A percentile compares a stretch with the other conserved stretches of the same genome.
Conservation (phyloP, 2,113 vertebrate species). For the Sylvietta virens region DNA sequence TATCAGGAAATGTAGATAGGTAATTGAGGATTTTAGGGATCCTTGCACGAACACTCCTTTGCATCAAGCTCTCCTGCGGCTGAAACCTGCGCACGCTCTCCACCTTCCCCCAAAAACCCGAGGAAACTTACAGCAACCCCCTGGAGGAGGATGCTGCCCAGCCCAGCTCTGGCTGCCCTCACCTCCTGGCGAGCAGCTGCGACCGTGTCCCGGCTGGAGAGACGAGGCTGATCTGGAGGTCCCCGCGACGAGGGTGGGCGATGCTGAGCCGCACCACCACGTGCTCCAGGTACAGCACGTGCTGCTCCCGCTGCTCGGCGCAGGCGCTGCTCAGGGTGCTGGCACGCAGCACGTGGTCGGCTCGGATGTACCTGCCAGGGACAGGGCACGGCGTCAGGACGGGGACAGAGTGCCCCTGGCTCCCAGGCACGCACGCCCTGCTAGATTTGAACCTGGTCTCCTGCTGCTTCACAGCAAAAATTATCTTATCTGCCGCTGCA, state of each 20-base stretch:
- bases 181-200: conserved; percentile 87
- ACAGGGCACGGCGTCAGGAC: fast-evolving
- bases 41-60: fast-evolving
- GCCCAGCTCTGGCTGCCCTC: neutral
- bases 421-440: fast-evolving
- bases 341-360: conserved; percentile 77
- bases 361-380: conserved; percentile 78
- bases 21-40: neutral
- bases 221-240: conserved; percentile 87
- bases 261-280: conserved; percentile 83
- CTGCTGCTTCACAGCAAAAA: neutral
- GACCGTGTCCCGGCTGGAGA: conserved; percentile 87
- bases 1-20: neutral
- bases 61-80: neutral
- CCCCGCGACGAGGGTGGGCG: conserved; percentile 83
- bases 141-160: neutral
- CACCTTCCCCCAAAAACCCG: fast-evolving
- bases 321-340: conserved; percentile 77
- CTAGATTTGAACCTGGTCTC: neutral
- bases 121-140: neutral
- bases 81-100: neutral
- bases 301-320: conserved; percentile 73
- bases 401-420: neutral
- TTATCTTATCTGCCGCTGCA: neutral
- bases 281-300: conserved; percentile 82